These are phyloP conservation scores for Schrankia costaestrigalis DNA, from an alignment of 2,888 invertebrate species.

Conservation along the genomic window DNA sequence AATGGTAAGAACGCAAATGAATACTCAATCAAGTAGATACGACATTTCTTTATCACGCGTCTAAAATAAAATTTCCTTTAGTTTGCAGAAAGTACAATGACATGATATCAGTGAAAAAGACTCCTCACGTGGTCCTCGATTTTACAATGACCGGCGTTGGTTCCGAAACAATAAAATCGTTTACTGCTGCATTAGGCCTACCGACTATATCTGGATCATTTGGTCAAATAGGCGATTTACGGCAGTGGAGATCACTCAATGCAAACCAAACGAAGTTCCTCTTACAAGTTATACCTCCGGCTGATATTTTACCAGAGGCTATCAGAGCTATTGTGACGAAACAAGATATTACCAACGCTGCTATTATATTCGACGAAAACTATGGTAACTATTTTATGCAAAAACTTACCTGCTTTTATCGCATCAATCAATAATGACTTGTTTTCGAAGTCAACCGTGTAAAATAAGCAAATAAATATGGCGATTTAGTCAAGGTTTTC, in stretches of 20 bases:
- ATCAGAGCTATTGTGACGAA: slow-evolving; percentile 89
- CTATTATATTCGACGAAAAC: slow-evolving; percentile 92
- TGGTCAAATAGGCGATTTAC: slow-evolving; percentile 90
- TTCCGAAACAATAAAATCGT: slow-evolving; percentile 92
- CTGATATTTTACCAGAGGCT: slow-evolving; percentile 91
- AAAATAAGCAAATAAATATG: slow-evolving; percentile 19
- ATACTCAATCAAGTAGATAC: neutral
- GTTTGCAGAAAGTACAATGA: slow-evolving; percentile 87
- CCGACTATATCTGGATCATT: slow-evolving; percentile 93
- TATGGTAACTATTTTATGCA: slow-evolving; percentile 89
- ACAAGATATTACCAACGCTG: slow-evolving; percentile 95
- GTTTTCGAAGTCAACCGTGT: slow-evolving; percentile 18
- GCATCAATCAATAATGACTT: slow-evolving; percentile 25
- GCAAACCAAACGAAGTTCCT: slow-evolving; percentile 87
- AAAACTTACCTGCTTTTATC: slow-evolving; percentile 14
- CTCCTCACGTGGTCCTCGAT: slow-evolving; percentile 90
- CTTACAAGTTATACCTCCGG: slow-evolving; percentile 91
- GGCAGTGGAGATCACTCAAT: slow-evolving; percentile 89
- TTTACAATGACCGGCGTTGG: slow-evolving; percentile 89
- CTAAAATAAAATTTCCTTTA: slow-evolving; percentile 41
- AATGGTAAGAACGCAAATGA: slow-evolving; percentile 75
- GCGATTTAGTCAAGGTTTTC: slow-evolving; percentile 15
- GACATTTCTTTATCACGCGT: too few relatives aligned
- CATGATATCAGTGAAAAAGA: slow-evolving; percentile 82
- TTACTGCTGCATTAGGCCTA: slow-evolving; percentile 88